Conservation (phyloP, 2,888 invertebrate species). For the Laothoe populi region DNA sequence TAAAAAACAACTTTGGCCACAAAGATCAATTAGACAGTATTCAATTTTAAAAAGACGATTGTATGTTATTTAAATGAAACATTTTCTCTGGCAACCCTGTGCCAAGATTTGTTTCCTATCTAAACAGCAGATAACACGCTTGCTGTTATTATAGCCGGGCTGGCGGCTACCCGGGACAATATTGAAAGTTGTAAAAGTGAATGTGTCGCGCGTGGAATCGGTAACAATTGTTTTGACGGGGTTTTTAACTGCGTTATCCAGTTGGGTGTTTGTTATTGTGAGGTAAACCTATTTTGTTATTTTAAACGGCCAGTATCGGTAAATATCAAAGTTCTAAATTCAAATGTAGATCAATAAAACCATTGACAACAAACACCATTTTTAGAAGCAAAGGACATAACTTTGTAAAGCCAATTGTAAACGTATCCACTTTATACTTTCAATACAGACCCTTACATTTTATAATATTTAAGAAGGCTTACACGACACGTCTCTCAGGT, state of each 20-base stretch:
- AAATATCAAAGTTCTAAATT: too few relatives aligned
- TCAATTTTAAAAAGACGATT: background rate
- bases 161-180: conserved; percentile 1
- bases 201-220: conserved; percentile 7
- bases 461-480: conserved; percentile 12
- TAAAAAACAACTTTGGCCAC: background rate
- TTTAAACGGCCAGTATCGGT: background rate
- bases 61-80: background rate
- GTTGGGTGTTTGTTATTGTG: background rate
- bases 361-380: too few relatives aligned
- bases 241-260: background rate
- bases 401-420: background rate
- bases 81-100: background rate
- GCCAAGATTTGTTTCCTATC: background rate
- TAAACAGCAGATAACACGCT: conserved; percentile 7
- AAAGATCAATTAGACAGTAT: background rate
- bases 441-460: background rate
- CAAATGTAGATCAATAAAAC: too few relatives aligned
- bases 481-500: background rate
- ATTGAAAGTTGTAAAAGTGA: conserved; percentile 23
- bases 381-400: background rate
- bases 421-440: conserved; percentile 1
- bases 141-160: background rate
- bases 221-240: background rate
- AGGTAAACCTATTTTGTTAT: background rate